A percentile compares a stretch with the other conserved stretches of the same genome.
phyloP scores from a whole-genome alignment of 2,113 vertebrate species.

The Protobothrops mucrosquamatus region DNA sequence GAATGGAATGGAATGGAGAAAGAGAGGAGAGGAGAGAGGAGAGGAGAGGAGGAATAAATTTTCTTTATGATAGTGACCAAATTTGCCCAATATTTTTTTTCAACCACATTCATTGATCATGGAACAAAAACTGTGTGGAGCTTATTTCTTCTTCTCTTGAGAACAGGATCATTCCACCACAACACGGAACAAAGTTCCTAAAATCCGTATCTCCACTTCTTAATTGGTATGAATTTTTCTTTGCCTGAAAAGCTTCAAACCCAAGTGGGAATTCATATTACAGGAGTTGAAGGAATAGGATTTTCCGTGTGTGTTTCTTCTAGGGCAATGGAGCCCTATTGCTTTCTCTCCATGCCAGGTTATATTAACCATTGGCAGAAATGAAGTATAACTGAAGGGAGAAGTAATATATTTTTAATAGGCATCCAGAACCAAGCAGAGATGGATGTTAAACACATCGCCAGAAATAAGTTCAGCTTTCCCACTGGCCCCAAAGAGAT shows the following conservation, averaged over 20 bases:
- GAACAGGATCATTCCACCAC: not conserved
- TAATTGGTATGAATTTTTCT: not conserved
- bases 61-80: not conserved
- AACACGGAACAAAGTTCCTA: not conserved
- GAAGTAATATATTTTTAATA: not conserved
- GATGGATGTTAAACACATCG: not conserved
- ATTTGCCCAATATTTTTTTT: not conserved
- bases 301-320: not conserved
- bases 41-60: too few species aligned
- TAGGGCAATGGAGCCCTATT: not conserved
- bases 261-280: not conserved
- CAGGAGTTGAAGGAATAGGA: not conserved
- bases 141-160: not conserved
- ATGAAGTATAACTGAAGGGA: not conserved
- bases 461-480: not conserved
- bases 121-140: not conserved
- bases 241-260: not conserved
- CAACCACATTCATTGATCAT: not conserved
- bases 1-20: too few species aligned
- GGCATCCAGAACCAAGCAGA: not conserved
- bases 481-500: not conserved
- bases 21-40: fast-evolving
- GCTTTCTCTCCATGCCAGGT: not conserved
- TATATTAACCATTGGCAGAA: not conserved
- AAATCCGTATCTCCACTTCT: not conserved